These are phyloP conservation scores for Callopanchax toddi DNA, from an alignment of 2,113 vertebrate genomes.

Conservation along the genomic window DNA sequence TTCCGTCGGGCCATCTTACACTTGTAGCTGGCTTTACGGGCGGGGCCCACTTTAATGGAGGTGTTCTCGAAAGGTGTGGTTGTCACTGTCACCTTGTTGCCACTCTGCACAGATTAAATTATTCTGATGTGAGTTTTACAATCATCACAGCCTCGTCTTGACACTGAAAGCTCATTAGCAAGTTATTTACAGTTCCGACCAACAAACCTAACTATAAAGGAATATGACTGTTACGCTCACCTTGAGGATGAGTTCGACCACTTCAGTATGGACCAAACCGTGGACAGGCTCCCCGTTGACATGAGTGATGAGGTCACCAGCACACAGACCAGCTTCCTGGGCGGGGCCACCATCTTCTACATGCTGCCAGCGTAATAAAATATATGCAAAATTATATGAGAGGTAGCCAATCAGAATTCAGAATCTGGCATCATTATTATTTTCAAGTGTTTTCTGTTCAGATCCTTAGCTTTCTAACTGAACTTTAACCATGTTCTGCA, in stretches of 20 bases:
- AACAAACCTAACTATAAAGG: background rate
- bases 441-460: too few species aligned
- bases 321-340: conserved; percentile 90
- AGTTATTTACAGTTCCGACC: background rate
- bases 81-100: conserved; percentile 91
- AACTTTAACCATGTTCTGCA: too few species aligned
- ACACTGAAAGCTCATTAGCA: background rate
- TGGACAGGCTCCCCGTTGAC: conserved; percentile 94
- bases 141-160: background rate
- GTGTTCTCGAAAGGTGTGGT: conserved; percentile 96
- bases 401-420: too few species aligned
- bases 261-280: conserved; percentile 93
- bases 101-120: conserved; percentile 79
- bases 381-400: background rate
- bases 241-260: conserved; percentile 94
- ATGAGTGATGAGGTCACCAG: conserved; percentile 97
- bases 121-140: background rate
- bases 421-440: background rate
- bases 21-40: conserved; percentile 89
- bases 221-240: conserved; percentile 58
- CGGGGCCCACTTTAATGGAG: conserved; percentile 91
- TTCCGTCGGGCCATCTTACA: conserved; percentile 92
- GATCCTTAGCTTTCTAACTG: too few species aligned
- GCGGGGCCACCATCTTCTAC: conserved; percentile 92
- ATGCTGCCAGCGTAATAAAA: conserved; percentile 77